A percentile compares a stretch with the other conserved stretches of the same genome.
Conservation (phyloP, 2,113 vertebrate genomes). For the Pelecanoides urinatrix region DNA sequence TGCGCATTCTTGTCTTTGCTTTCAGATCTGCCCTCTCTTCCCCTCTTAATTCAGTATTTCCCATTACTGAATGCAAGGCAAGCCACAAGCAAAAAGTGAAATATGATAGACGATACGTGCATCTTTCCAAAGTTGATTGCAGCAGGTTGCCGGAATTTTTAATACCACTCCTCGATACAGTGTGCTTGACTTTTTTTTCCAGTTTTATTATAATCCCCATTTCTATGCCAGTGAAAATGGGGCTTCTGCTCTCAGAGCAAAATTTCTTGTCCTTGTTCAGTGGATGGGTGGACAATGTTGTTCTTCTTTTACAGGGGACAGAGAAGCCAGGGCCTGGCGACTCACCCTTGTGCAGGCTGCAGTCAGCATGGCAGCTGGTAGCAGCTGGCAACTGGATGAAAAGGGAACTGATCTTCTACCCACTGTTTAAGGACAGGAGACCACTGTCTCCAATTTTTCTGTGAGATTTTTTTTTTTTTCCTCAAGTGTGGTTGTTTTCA, state of each 20-base stretch:
- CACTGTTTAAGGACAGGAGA: neutral
- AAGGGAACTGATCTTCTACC: neutral
- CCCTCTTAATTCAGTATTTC: neutral
- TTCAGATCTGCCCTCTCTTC: neutral
- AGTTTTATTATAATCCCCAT: slow-evolving; percentile 22
- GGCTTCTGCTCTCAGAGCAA: slow-evolving; percentile 5
- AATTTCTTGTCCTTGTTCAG: neutral
- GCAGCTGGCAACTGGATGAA: neutral
- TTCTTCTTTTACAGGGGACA: neutral
- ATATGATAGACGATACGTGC: neutral
- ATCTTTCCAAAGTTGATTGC: neutral
- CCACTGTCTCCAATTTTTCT: neutral
- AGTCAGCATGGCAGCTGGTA: neutral
- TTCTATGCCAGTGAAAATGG: neutral
- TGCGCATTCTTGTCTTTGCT: neutral
- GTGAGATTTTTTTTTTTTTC: neutral
- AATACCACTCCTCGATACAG: neutral
- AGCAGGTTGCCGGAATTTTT: slow-evolving; percentile 42
- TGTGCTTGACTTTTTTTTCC: neutral
- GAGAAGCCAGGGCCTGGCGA: neutral
- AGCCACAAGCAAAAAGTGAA: neutral
- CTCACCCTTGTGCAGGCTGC: neutral
- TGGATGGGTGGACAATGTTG: neutral
- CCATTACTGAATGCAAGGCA: neutral
- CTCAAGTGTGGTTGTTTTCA: neutral